Evolutionary conservation across 2,888 invertebrate species (phyloP).

Genomic region (Microchrysa polita): DNA sequence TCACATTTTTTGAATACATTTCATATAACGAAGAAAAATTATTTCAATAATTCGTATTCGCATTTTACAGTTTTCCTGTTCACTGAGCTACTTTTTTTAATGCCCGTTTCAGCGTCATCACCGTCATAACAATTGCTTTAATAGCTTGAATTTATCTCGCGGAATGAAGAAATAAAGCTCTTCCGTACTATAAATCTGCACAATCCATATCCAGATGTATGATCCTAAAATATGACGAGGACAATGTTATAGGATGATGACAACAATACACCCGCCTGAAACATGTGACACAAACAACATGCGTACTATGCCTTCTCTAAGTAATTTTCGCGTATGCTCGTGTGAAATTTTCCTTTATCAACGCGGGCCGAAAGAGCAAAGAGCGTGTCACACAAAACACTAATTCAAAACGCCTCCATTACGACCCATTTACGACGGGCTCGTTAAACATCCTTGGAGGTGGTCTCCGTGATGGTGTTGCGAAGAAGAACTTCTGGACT

Average conservation of each 20-base stretch:
- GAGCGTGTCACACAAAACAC: conserved; percentile 29
- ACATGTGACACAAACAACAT: conserved; percentile 7
- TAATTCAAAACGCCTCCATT: conserved; percentile 39
- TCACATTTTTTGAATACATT: too few species aligned
- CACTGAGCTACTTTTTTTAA: too few species aligned
- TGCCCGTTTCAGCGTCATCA: background rate
- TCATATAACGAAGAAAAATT: too few species aligned
- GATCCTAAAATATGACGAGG: background rate
- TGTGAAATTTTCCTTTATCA: conserved; percentile 39
- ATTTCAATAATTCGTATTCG: too few species aligned
- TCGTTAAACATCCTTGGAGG: conserved; percentile 40
- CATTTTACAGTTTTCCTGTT: too few species aligned
- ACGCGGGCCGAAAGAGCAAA: conserved; percentile 2
- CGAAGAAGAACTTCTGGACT: background rate
- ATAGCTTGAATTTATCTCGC: background rate
- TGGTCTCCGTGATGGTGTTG: background rate
- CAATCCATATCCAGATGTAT: background rate
- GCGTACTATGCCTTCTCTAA: conserved; percentile 13
- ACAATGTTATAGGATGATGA: conserved; percentile 1
- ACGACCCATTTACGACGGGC: conserved; percentile 35
- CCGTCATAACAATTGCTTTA: background rate
- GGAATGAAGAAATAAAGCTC: conserved; percentile 24
- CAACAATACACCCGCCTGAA: background rate
- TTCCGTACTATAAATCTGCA: conserved; percentile 5
- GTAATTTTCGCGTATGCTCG: conserved; percentile 22